Percentiles rank a stretch among this genome's conserved stretches.
These are phyloP conservation scores for Sciurus carolinensis DNA, from an alignment of 2,797 vertebrate species.

Conservation along the genomic window DNA sequence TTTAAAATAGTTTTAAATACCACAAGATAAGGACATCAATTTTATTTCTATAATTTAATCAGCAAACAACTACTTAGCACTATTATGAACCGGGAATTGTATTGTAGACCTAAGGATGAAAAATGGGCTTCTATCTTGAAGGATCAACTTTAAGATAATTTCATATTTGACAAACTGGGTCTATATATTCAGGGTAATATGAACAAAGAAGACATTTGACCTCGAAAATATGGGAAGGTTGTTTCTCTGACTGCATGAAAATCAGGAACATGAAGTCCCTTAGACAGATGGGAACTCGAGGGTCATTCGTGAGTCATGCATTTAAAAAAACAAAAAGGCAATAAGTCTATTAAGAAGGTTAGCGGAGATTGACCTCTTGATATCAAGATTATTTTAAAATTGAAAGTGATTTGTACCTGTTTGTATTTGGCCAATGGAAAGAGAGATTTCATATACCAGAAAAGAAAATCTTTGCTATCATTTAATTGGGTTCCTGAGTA, in stretches of 20 bases:
- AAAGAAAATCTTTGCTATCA: constrained; percentile 44
- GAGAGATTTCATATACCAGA: background rate
- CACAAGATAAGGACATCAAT: background rate
- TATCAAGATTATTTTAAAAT: constrained; percentile 22
- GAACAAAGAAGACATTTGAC: background rate
- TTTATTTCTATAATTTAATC: constrained; percentile 40
- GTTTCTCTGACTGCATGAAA: background rate
- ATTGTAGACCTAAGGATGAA: background rate
- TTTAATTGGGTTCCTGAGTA: background rate
- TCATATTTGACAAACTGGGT: background rate
- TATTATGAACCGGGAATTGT: background rate
- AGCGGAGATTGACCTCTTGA: background rate
- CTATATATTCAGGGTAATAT: background rate
- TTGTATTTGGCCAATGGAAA: constrained; percentile 14
- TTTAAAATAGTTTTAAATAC: background rate
- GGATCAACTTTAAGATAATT: background rate
- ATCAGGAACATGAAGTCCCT: background rate
- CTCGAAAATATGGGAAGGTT: background rate
- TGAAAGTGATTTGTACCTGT: background rate
- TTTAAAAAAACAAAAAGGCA: background rate
- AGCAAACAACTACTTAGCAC: background rate
- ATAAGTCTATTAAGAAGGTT: background rate
- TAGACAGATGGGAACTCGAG: background rate
- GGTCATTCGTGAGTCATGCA: background rate
- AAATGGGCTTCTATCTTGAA: background rate